phyloP scores from a whole-genome alignment of 2,888 invertebrate genomes.

The Eupithecia insigniata region DNA sequence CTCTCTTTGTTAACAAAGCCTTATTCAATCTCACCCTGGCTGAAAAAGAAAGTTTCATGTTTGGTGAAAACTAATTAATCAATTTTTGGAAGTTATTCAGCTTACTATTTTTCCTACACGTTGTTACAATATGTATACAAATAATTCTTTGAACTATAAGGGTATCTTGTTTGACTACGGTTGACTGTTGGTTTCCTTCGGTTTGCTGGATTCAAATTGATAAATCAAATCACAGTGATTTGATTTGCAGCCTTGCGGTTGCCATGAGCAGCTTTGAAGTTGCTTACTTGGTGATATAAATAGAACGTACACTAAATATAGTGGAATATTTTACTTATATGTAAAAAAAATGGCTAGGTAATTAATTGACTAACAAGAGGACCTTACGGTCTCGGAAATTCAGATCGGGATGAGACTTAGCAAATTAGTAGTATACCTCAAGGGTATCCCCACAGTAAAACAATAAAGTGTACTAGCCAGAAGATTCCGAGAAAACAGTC shows the following conservation, averaged over 20 bases:
- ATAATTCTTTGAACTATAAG: background rate
- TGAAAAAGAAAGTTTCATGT: background rate
- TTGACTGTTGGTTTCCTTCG: background rate
- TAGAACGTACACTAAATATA: background rate
- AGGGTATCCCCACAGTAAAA: too few relatives aligned
- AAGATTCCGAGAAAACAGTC: too few relatives aligned
- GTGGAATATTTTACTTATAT: background rate
- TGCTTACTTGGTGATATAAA: background rate
- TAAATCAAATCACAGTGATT: background rate
- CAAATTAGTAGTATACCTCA: too few relatives aligned
- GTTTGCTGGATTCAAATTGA: slow-evolving; percentile 3
- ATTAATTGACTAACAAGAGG: too few relatives aligned
- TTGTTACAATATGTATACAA: background rate
- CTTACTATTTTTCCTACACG: background rate
- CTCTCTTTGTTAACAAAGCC: background rate
- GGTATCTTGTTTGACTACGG: background rate
- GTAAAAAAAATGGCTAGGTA: background rate
- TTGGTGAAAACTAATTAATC: background rate
- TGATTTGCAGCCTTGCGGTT: background rate
- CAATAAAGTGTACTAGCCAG: too few relatives aligned
- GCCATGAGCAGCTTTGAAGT: background rate
- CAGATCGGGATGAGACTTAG: too few relatives aligned
- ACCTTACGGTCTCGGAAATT: too few relatives aligned
- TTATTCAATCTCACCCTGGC: background rate
- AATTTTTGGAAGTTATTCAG: background rate